A percentile compares a stretch with the other conserved stretches of the same genome.
Conservation (phyloP, 2,888 invertebrate species). For the Spodoptera littoralis region DNA sequence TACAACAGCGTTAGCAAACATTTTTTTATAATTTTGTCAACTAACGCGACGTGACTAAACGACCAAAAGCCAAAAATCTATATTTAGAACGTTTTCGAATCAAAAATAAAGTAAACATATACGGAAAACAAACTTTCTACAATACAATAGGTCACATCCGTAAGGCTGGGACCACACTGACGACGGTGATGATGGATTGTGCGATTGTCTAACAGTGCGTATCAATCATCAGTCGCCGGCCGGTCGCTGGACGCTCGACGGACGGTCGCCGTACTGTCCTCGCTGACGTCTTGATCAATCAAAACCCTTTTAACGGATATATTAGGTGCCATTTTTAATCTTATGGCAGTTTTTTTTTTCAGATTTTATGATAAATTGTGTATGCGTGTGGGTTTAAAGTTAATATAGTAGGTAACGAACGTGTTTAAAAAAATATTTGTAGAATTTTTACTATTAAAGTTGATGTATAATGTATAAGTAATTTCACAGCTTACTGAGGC, state of each 20-base stretch:
- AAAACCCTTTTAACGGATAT: conserved; percentile 70
- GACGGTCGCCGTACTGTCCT: conserved; percentile 57
- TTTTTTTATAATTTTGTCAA: not conserved
- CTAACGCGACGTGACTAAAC: conserved; percentile 2
- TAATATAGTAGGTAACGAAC: too few relatives aligned
- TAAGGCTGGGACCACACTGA: conserved; percentile 65
- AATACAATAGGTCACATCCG: conserved; percentile 60
- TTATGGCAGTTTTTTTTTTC: conserved; percentile 35
- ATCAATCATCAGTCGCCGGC: conserved; percentile 71
- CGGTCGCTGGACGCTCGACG: conserved; percentile 57
- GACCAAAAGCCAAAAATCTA: conserved; percentile 5
- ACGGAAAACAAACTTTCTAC: conserved; percentile 36
- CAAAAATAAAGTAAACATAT: conserved; percentile 23
- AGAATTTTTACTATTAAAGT: too few relatives aligned
- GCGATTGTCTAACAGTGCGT: conserved; percentile 68
- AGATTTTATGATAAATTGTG: conserved; percentile 27
- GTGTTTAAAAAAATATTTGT: too few relatives aligned
- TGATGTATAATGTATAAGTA: too few relatives aligned
- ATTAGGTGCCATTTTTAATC: conserved; percentile 56
- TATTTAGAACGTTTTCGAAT: too few relatives aligned
- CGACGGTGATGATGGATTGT: conserved; percentile 71
- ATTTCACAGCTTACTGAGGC: too few relatives aligned
- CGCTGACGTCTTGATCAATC: conserved; percentile 72
- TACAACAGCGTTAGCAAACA: too few relatives aligned
- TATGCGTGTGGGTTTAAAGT: conserved; percentile 5